Base-by-base conservation (phyloP, 1,140 invertebrate genomes). In the Argopecten irradians region DNA sequence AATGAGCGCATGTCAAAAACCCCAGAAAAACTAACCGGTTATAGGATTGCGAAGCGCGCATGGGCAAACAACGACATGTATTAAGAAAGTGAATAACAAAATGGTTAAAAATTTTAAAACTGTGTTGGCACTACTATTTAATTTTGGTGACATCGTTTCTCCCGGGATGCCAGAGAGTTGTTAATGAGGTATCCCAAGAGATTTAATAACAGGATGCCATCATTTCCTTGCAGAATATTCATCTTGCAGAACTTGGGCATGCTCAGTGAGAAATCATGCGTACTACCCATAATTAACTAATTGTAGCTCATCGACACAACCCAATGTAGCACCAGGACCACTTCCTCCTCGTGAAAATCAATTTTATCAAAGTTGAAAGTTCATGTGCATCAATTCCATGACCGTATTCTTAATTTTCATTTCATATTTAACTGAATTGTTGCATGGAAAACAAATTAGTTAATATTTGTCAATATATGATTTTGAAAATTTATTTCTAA, bases 281-380 rank as follows among this genome's bases (percentile, higher is more conserved):
- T n/a, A 71, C 55, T 71, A 71, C 55, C 55, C n/a, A n/a, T 71
- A 28, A 71, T 71, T 71, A 71, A 71, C 55, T 71, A 71, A 71
- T 71, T 71, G 55, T n/a, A 22, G n/a, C 55, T 71, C 55, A 28
- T 71, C 55, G 55, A n/a, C 55, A 71, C 55, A 71, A 71, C n/a
- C 8, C 55, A 28, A 5, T 28, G 19, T 19, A 46, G 55, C 22
- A 16, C 55, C 22, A 71, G 55, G 28, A 71, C 22, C 28, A n/a
- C 28, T 71, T 71, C 28, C 55, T 28, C 55, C 22, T 71, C 5
- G 55, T 71, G 28, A 71, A 71, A 71, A 71, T 71, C 55, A 5
- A 28, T 71, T 71, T 71, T 71, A 71, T 71, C 16, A 71, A 71
- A 71, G 55, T 71, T 71, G n/a, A 71, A 28, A 71, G 55, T 71